These are phyloP conservation scores for Drosophila acutilabella DNA, from an alignment of 2,888 invertebrate genomes.

Conservation along the genomic window DNA sequence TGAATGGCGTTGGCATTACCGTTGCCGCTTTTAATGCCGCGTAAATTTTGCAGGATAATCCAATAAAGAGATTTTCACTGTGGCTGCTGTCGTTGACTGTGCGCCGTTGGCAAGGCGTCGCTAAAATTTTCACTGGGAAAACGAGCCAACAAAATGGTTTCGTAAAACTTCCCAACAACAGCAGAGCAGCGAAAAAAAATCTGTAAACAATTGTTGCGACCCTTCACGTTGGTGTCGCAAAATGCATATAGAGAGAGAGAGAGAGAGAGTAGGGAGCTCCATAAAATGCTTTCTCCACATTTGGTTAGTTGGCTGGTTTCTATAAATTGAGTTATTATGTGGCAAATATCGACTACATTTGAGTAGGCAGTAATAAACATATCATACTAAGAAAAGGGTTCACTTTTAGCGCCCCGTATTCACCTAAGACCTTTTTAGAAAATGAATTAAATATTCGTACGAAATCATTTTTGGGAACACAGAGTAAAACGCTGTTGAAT, in stretches of 20 bases:
- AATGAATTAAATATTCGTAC: too few relatives aligned
- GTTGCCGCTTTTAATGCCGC: conserved; percentile 76
- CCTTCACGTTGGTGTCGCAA: conserved; percentile 7
- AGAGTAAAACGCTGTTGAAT: neutral
- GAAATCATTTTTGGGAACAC: conserved; percentile 21
- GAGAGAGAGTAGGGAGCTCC: conserved; percentile 14
- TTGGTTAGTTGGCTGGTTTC: conserved; percentile 7
- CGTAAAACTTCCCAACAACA: conserved; percentile 30
- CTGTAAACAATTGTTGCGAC: conserved; percentile 67
- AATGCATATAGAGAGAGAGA: conserved; percentile 8
- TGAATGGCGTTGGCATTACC: conserved; percentile 36
- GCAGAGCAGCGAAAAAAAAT: conserved; percentile 25
- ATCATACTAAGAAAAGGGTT: neutral
- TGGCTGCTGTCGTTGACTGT: conserved; percentile 62
- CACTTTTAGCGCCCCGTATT: too few relatives aligned
- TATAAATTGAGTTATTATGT: conserved; percentile 1
- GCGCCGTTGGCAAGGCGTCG: conserved; percentile 57
- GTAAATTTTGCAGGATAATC: conserved; percentile 80
- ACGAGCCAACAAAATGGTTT: conserved; percentile 33
- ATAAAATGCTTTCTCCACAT: conserved; percentile 33
- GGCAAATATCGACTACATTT: neutral
- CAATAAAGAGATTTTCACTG: conserved; percentile 79
- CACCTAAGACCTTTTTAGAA: too few relatives aligned
- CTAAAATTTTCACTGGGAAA: conserved; percentile 58
- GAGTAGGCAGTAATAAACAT: neutral